These are phyloP conservation scores for Heliocidaris erythrogramma DNA, from an alignment of 35 echinoderm and acorn worm genomes.

Conservation along the genomic window DNA sequence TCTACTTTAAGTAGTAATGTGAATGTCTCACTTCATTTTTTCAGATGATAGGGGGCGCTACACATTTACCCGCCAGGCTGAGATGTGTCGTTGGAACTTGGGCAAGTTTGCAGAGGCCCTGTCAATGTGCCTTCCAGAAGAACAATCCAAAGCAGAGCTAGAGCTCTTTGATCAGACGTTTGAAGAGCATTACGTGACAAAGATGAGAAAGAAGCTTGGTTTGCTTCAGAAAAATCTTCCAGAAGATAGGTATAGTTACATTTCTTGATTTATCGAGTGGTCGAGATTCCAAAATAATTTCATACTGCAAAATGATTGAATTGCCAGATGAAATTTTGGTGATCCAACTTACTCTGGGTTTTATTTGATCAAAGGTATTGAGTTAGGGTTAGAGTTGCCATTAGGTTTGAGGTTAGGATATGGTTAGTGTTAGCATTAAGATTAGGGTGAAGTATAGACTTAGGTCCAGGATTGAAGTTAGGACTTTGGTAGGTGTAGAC, in stretches of 20 bases:
- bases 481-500: too few relatives aligned
- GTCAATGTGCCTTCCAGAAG: conserved; percentile 77
- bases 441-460: too few relatives aligned
- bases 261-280: background rate
- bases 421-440: too few relatives aligned
- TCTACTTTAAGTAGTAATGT: too few relatives aligned
- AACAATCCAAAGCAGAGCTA: conserved; percentile 69
- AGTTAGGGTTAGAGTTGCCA: too few relatives aligned
- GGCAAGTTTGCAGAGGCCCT: conserved; percentile 88
- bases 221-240: conserved; percentile 63
- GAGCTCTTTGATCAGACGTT: conserved; percentile 73
- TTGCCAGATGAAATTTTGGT: too few relatives aligned
- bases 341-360: too few relatives aligned
- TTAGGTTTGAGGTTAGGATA: too few relatives aligned
- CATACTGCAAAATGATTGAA: background rate
- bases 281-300: background rate
- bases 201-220: conserved; percentile 97
- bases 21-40: background rate
- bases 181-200: conserved; percentile 74
- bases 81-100: conserved; percentile 96
- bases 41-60: conserved; percentile 96
- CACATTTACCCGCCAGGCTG: conserved; percentile 78
- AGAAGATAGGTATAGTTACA: conserved; percentile 73
- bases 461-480: too few relatives aligned
- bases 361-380: too few relatives aligned